Conservation (phyloP, 1,140 invertebrate genomes). For the Pantala flavescens region DNA sequence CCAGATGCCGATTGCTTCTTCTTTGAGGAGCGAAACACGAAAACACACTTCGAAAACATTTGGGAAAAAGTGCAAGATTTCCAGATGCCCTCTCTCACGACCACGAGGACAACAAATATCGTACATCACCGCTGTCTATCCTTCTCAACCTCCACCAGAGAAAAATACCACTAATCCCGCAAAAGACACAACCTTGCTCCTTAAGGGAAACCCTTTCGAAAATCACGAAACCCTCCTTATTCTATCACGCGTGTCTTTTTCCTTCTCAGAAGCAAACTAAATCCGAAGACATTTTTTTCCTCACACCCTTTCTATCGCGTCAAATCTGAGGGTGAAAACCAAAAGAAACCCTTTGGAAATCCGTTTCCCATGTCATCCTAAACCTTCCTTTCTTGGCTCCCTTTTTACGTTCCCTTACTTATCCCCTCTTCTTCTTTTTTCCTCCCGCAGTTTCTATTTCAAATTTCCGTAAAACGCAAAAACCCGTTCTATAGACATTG, state of each 20-base stretch:
- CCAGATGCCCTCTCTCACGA: background rate
- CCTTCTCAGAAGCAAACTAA: background rate
- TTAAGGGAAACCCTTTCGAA: background rate
- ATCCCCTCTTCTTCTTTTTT: no score
- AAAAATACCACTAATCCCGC: background rate
- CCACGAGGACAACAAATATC: background rate
- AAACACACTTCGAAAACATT: no score
- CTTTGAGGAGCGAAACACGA: no score
- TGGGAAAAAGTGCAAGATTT: no score
- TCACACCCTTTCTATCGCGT: background rate
- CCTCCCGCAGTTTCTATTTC: no score
- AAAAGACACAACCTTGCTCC: background rate
- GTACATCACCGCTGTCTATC: background rate
- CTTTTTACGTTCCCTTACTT: no score
- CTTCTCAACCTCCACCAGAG: background rate
- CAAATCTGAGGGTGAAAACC: background rate
- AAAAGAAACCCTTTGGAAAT: background rate
- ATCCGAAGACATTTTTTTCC: background rate
- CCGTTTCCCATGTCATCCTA: background rate
- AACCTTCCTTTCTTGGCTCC: background rate
- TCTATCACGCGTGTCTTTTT: background rate
- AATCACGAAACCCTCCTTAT: conserved; percentile 5
- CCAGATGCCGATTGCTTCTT: no score
- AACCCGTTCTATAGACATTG: no score
- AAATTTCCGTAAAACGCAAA: no score